phyloP scores from a whole-genome alignment of 92 coral and sea anemone genomes.

The Desmophyllum pertusum region DNA sequence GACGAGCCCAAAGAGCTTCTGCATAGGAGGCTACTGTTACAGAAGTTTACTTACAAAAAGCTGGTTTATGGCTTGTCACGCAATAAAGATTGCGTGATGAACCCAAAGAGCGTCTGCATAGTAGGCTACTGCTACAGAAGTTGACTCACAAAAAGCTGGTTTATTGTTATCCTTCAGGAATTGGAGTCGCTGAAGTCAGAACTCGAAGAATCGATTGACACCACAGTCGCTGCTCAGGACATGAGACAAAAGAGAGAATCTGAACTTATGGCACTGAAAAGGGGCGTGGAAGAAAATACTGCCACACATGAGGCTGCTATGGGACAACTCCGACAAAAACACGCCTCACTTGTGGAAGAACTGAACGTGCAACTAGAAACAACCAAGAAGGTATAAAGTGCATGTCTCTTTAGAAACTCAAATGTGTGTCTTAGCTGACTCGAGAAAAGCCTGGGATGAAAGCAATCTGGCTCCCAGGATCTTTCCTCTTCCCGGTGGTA shows the following conservation, averaged over 20 bases:
- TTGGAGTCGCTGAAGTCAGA: conserved; percentile 89
- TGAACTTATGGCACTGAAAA: conserved; percentile 85
- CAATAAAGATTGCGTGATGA: no score
- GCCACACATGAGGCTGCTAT: conserved; percentile 91
- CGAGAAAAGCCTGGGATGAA: not conserved
- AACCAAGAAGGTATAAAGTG: conserved; percentile 74
- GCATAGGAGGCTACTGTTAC: no score
- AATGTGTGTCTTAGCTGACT: not conserved
- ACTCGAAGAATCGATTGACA: conserved; percentile 97
- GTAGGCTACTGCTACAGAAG: no score
- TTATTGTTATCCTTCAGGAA: conserved; percentile 63
- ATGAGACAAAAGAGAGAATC: conserved; percentile 86
- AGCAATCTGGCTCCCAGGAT: not conserved
- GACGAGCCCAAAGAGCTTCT: no score
- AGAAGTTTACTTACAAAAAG: not conserved
- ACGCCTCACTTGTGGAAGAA: conserved; percentile 85
- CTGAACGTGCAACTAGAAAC: conserved; percentile 87
- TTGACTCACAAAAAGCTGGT: not conserved
- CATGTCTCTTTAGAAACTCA: not conserved
- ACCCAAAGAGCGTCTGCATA: no score
- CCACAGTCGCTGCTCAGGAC: conserved; percentile 88
- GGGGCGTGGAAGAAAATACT: conserved; percentile 87
- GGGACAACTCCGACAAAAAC: conserved; percentile 91
- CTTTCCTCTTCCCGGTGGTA: not conserved
- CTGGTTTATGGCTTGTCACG: no score